Evolutionary conservation across 2,797 vertebrate species (phyloP).

Genomic region (Sebastes taczanowskii): DNA sequence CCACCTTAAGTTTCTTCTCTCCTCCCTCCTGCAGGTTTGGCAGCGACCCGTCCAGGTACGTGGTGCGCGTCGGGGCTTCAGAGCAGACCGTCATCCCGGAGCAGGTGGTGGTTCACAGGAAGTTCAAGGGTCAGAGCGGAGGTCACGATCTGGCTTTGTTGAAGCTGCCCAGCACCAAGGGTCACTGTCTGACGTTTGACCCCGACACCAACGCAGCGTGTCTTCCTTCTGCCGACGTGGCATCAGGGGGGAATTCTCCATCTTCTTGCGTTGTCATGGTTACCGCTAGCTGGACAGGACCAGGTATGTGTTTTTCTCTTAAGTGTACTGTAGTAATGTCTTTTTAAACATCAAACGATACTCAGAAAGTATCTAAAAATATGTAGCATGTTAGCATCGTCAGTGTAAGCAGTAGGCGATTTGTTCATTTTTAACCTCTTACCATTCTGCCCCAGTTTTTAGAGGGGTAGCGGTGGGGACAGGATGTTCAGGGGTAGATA

Average conservation of each 20-base stretch:
- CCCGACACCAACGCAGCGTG: constrained; percentile 86
- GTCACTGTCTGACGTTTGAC: constrained; percentile 88
- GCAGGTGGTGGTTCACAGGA: constrained; percentile 87
- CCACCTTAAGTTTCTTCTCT: not conserved
- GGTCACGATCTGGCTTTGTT: constrained; percentile 91
- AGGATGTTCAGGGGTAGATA: too few relatives aligned
- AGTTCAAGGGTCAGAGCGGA: constrained; percentile 88
- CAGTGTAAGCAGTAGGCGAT: not conserved
- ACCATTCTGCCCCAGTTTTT: too few relatives aligned
- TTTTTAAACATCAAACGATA: not conserved
- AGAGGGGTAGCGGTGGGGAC: too few relatives aligned
- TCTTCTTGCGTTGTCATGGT: constrained; percentile 88
- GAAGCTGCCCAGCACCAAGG: constrained; percentile 85
- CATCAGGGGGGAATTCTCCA: constrained; percentile 69
- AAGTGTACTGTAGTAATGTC: too few relatives aligned
- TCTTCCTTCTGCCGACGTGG: constrained; percentile 79
- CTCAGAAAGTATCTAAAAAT: not conserved
- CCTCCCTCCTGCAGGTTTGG: constrained; percentile 81
- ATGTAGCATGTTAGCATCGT: not conserved
- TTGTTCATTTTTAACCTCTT: not conserved
- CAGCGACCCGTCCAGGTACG: constrained; percentile 81
- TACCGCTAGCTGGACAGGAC: constrained; percentile 87
- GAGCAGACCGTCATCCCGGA: constrained; percentile 84
- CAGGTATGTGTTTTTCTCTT: constrained; percentile 76
- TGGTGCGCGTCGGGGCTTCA: constrained; percentile 87